phyloP scores from a whole-genome alignment of 2,888 invertebrate genomes.

The Norana najaformis region DNA sequence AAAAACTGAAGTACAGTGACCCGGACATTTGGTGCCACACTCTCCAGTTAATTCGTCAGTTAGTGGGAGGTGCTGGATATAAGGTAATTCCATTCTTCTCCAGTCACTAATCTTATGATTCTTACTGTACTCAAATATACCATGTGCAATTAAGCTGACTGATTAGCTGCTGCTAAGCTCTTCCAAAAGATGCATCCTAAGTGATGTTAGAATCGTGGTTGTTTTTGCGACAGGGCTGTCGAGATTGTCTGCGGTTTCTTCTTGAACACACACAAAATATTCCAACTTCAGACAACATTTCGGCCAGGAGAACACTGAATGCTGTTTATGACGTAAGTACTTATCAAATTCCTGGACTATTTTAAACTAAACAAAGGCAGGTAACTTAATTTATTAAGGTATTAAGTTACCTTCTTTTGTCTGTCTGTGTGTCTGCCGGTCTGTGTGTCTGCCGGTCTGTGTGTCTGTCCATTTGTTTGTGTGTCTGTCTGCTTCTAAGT shows the following conservation, averaged over 20 bases:
- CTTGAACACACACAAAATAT: constrained; percentile 84
- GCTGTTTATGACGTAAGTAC: constrained; percentile 71
- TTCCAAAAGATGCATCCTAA: too few species aligned
- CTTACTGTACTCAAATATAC: too few species aligned
- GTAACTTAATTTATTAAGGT: not conserved
- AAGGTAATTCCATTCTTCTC: constrained; percentile 69
- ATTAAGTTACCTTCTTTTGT: not conserved
- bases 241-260: constrained; percentile 62
- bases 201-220: not conserved
- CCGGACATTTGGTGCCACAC: constrained; percentile 87
- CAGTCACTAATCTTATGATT: not conserved
- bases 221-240: constrained; percentile 57
- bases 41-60: constrained; percentile 79
- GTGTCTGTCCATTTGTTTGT: not conserved
- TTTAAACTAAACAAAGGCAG: not conserved
- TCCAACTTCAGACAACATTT: constrained; percentile 78
- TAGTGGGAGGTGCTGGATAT: constrained; percentile 89
- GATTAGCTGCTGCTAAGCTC: too few species aligned
- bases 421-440: not conserved
- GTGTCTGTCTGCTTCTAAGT: not conserved
- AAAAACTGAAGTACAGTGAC: constrained; percentile 79
- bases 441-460: too few species aligned
- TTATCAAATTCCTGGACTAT: not conserved
- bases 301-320: constrained; percentile 79
- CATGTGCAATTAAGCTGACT: too few species aligned